A percentile compares a stretch with the other conserved stretches of the same genome.
These are phyloP conservation scores for Apodemia zela DNA, from an alignment of 2,888 invertebrate genomes.

Conservation along the genomic window DNA sequence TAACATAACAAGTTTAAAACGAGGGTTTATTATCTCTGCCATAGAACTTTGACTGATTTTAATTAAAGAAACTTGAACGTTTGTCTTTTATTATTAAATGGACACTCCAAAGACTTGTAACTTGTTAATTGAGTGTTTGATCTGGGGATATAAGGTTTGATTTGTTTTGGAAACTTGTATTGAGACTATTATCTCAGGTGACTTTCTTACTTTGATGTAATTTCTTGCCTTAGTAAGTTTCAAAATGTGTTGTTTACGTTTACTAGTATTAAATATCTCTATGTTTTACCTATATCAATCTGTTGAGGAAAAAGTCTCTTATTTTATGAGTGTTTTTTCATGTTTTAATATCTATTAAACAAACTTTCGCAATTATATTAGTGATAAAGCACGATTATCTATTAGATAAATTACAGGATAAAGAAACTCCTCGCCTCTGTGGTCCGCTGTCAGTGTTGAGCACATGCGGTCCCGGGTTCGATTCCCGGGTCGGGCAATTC, in stretches of 20 bases:
- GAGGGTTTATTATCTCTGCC: neutral
- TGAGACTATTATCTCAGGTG: neutral
- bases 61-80: conserved; percentile 9
- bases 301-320: too few relatives aligned
- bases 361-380: too few relatives aligned
- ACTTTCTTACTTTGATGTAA: neutral
- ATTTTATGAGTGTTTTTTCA: too few relatives aligned
- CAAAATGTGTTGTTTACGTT: neutral
- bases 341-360: too few relatives aligned
- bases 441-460: too few relatives aligned
- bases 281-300: too few relatives aligned
- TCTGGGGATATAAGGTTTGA: conserved; percentile 1
- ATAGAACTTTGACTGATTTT: neutral
- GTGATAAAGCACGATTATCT: too few relatives aligned
- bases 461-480: too few relatives aligned
- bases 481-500: too few relatives aligned
- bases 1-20: neutral
- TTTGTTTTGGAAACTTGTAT: neutral
- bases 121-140: conserved; percentile 14
- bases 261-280: too few relatives aligned
- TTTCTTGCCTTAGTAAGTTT: neutral
- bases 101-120: conserved; percentile 2
- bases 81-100: conserved; percentile 5
- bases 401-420: too few relatives aligned
- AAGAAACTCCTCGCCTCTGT: too few relatives aligned